These are phyloP conservation scores for Disparrhopalites patrizii DNA, from an alignment of 2,888 invertebrate genomes.

Conservation along the genomic window DNA sequence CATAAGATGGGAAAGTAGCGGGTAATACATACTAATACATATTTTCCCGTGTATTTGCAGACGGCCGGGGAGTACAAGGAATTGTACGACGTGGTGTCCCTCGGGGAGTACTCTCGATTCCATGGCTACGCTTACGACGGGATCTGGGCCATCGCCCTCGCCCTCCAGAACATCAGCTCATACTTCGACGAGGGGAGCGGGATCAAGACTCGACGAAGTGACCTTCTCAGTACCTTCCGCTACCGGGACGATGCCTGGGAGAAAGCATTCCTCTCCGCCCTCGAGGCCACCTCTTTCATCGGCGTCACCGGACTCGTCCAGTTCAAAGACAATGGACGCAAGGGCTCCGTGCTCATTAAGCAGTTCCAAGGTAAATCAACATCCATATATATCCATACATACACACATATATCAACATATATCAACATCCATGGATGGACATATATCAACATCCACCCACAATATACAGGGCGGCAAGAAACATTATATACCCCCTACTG, in stretches of 20 bases:
- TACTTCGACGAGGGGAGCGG: conserved; percentile 50
- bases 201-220: conserved; percentile 31
- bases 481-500: no score
- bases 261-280: conserved; percentile 74
- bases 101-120: conserved; percentile 82
- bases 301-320: conserved; percentile 89
- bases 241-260: conserved; percentile 87
- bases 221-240: conserved; percentile 65
- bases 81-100: conserved; percentile 77
- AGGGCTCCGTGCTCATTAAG: conserved; percentile 87
- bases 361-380: conserved; percentile 89
- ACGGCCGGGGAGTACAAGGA: conserved; percentile 82
- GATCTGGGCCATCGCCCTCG: conserved; percentile 95
- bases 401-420: no score
- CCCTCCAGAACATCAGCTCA: conserved; percentile 84
- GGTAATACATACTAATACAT: background rate
- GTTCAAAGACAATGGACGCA: conserved; percentile 91
- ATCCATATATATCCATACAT: no score
- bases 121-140: conserved; percentile 99
- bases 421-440: no score
- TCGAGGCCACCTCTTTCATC: conserved; percentile 88
- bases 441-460: no score
- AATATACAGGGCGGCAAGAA: no score
- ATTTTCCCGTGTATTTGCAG: conserved; percentile 56
- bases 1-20: no score